Base-by-base conservation (phyloP, 2,113 vertebrate species). In the Glaucomys volans region DNA sequence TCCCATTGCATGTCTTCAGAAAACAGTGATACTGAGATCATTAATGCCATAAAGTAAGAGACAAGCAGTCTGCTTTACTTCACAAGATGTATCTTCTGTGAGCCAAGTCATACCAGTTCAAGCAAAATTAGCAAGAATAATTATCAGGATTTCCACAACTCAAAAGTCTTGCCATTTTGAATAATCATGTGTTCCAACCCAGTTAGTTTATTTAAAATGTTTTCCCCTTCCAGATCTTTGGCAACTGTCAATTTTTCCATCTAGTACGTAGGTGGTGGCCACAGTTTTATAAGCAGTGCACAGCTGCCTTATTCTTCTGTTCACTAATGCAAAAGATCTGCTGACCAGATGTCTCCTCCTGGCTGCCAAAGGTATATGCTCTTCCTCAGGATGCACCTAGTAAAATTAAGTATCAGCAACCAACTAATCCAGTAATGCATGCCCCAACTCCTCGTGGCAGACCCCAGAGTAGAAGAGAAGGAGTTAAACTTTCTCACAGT, bases 331-430 rank as follows among this genome's bases (percentile, higher is more conserved):
- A 84, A 47, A 82, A 54, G 66, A 80, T 96, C 66, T 75, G 35
- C 75, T 92, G 66, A 66, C 69, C 50, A 97, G 50, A 91, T 81
- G 8, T 88, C 91, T 89, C 44, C 47, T 26, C 37, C 54, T 76
- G 30, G 50, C 44, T 92, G 64, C 77, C 84, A 88, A 96, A 90
- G 44, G 5, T 80, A 0, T 40, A 47, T 20, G 8, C 52, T 66
- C 32, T 40, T 72, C 13, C 14, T 95, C 14, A 79, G n/a, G 5
- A 83, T 9, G 40, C 83, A 18, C 8, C 54, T 71, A 75, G 8
- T 37, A 93, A 92, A 85, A 71, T 71, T 82, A 94, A 87, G 7
- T 81, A 90, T 40, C 71, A 79, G n/a, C 11, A 87, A 75, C 50
- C 7, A 18, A 91, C 16, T 82, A 80, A 88, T 37, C 37, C 71